phyloP scores from a whole-genome alignment of 2,797 vertebrate genomes.

The Okamejei kenojei region DNA sequence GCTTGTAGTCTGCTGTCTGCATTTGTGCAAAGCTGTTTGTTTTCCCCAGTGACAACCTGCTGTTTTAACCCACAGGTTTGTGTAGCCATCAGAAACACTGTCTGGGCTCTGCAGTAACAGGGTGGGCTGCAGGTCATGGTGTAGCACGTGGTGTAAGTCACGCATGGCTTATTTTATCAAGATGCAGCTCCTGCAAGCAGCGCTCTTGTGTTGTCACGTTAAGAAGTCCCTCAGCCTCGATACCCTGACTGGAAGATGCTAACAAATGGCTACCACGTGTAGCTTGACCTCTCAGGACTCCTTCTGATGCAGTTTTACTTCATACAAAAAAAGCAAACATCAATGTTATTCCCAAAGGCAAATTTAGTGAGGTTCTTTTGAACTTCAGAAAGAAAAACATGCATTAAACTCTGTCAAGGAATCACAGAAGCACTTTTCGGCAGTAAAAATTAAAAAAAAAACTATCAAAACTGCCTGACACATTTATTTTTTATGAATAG shows the following conservation, averaged over 20 bases:
- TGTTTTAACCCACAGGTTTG: neutral
- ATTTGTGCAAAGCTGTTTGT: neutral
- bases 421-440: neutral
- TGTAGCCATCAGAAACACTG: slow-evolving; percentile 7
- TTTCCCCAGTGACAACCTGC: neutral
- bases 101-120: neutral
- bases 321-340: neutral
- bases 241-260: neutral
- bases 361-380: neutral
- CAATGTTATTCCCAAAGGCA: neutral
- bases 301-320: neutral
- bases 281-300: neutral
- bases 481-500: neutral
- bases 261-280: neutral
- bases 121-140: neutral
- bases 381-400: neutral
- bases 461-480: neutral
- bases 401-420: too few species aligned
- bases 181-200: neutral
- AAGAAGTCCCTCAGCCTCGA: neutral
- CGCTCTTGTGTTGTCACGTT: neutral
- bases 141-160: neutral
- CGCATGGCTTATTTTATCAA: neutral
- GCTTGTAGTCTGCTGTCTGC: neutral
- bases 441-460: neutral